A percentile compares a stretch with the other conserved stretches of the same genome.
Evolutionary conservation across 2,888 invertebrate genomes (phyloP).

Genomic region (Alcis repandata): DNA sequence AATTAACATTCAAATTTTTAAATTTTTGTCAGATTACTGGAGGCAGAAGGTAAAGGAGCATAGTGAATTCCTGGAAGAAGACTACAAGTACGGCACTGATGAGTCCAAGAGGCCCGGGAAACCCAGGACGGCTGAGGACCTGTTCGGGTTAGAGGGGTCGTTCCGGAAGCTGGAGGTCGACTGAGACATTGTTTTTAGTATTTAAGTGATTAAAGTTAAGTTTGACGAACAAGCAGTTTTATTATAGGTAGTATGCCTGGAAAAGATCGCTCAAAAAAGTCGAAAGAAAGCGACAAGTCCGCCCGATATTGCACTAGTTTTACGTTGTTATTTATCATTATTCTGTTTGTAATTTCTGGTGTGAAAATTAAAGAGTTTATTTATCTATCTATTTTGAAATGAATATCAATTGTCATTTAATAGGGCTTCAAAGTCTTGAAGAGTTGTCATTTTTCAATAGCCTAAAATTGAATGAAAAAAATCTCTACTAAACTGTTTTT

Average conservation of each 20-base stretch:
- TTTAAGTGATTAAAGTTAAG: neutral
- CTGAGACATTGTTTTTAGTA: constrained; percentile 46
- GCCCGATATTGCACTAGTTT: neutral
- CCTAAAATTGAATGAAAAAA: neutral
- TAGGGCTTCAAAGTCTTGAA: neutral
- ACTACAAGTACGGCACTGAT: constrained; percentile 79
- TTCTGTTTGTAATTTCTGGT: no score
- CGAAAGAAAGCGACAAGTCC: neutral
- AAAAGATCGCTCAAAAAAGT: no score
- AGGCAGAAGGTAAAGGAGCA: constrained; percentile 78
- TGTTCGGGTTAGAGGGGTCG: constrained; percentile 86
- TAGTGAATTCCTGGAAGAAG: constrained; percentile 83
- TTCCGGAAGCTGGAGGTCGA: constrained; percentile 82
- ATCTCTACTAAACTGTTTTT: no score
- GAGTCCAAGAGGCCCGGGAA: constrained; percentile 85
- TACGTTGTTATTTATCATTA: no score
- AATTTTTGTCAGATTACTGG: constrained; percentile 65
- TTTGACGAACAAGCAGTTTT: neutral
- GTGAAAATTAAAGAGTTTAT: no score
- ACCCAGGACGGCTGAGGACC: constrained; percentile 82
- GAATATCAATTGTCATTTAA: no score
- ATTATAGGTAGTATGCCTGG: no score
- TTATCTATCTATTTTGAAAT: no score
- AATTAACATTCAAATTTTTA: neutral
- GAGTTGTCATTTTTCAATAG: neutral